These are phyloP conservation scores for Campylorhamphus procurvoides DNA, from an alignment of 2,113 vertebrate species.

Conservation along the genomic window DNA sequence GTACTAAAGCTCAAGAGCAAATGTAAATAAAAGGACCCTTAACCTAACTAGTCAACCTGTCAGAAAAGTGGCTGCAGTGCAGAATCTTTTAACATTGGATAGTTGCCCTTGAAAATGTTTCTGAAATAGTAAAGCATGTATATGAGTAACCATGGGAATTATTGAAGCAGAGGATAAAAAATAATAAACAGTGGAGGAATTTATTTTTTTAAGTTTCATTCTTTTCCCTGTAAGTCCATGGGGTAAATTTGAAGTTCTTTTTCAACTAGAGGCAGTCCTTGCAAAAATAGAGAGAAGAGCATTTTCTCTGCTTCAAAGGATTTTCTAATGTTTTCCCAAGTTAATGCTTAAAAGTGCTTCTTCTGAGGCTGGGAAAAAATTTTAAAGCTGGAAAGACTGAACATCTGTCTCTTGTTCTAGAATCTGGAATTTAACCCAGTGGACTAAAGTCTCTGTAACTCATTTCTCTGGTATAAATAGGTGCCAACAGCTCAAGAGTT, in stretches of 20 bases:
- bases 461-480: background rate
- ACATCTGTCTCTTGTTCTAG: conserved; percentile 14
- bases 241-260: conserved; percentile 73
- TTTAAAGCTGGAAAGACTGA: conserved; percentile 47
- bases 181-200: conserved; percentile 44
- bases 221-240: conserved; percentile 47
- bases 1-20: conserved; percentile 21
- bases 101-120: conserved; percentile 71
- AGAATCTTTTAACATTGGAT: conserved; percentile 15
- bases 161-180: conserved; percentile 52
- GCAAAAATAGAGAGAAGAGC: conserved; percentile 55
- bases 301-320: conserved; percentile 73
- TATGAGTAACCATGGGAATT: conserved; percentile 59
- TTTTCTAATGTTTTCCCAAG: conserved; percentile 71
- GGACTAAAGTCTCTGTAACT: background rate
- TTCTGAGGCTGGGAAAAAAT: conserved; percentile 62
- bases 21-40: conserved; percentile 45
- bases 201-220: conserved; percentile 1
- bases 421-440: conserved; percentile 3
- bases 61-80: conserved; percentile 39
- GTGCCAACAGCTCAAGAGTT: background rate
- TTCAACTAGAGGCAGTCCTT: conserved; percentile 47
- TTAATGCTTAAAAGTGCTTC: conserved; percentile 67
- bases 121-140: conserved; percentile 57
- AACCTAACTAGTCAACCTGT: conserved; percentile 36